phyloP scores from a whole-genome alignment of 2,797 vertebrate genomes.

The Leptatherina wallacei region DNA sequence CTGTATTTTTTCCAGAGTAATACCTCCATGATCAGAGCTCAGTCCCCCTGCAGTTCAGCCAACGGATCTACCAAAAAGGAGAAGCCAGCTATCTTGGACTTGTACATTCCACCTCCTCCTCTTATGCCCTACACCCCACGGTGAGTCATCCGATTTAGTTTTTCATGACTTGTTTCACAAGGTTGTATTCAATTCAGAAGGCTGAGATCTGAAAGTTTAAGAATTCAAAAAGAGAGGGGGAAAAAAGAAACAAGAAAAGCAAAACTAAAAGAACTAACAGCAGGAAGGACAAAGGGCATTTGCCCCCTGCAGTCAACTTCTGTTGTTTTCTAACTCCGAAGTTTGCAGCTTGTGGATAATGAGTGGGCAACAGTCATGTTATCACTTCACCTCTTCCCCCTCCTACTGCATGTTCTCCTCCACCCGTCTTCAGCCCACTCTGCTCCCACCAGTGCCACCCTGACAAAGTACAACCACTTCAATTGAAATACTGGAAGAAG shows the following conservation, averaged over 20 bases:
- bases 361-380: constrained; percentile 28
- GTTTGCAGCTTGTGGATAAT: constrained; percentile 48
- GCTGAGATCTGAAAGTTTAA: background rate
- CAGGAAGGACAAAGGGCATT: constrained; percentile 3
- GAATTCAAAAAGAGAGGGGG: background rate
- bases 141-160: constrained; percentile 72
- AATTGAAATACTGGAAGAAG: constrained; percentile 9
- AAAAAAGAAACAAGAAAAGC: constrained; percentile 1
- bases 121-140: constrained; percentile 90
- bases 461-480: constrained; percentile 12
- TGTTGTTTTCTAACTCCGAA: constrained; percentile 21
- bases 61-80: constrained; percentile 91
- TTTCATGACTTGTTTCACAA: background rate
- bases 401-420: constrained; percentile 51
- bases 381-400: constrained; percentile 19
- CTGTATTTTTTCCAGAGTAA: constrained; percentile 82
- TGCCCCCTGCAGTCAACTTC: constrained; percentile 21
- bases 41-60: constrained; percentile 85
- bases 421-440: constrained; percentile 55
- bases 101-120: constrained; percentile 94
- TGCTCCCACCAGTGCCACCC: constrained; percentile 40
- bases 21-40: constrained; percentile 79
- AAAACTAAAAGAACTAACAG: background rate
- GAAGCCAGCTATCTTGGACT: constrained; percentile 92
- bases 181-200: background rate